A percentile compares a stretch with the other conserved stretches of the same genome.
These are phyloP conservation scores for Nipponia nippon DNA, from an alignment of 2,113 vertebrate species.

Conservation along the genomic window DNA sequence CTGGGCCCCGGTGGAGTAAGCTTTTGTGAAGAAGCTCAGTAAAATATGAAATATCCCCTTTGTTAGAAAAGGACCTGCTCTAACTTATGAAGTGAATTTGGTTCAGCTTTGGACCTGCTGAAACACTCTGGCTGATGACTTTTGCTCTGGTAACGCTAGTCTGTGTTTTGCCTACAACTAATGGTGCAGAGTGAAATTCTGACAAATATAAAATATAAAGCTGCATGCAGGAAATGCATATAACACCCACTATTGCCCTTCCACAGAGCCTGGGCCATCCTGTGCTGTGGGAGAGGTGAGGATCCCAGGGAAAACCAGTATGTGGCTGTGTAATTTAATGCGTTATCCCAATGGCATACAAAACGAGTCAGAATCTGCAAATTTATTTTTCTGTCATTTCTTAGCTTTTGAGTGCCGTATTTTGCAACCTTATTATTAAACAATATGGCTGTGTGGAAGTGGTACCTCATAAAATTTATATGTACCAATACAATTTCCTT, in stretches of 20 bases:
- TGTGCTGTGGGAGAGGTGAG: neutral
- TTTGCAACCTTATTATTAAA: neutral
- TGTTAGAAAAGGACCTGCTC: neutral
- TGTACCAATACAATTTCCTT: neutral
- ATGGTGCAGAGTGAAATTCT: neutral
- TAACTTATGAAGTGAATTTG: neutral
- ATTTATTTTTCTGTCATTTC: neutral
- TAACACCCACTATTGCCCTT: neutral
- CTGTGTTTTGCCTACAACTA: neutral
- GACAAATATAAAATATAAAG: neutral
- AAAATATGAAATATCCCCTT: neutral
- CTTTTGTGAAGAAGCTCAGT: neutral
- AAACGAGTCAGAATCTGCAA: neutral
- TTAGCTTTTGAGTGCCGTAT: neutral
- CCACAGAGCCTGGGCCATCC: neutral
- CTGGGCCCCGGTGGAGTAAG: neutral
- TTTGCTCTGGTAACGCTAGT: neutral
- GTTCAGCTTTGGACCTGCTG: neutral
- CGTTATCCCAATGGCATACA: fast-evolving
- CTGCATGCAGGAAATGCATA: neutral
- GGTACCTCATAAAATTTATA: neutral
- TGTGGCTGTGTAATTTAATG: neutral
- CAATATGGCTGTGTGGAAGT: neutral
- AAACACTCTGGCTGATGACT: neutral
- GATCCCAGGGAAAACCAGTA: neutral